Evolutionary conservation across 2,888 invertebrate species (phyloP).

Genomic region (Tetropium fuscum): DNA sequence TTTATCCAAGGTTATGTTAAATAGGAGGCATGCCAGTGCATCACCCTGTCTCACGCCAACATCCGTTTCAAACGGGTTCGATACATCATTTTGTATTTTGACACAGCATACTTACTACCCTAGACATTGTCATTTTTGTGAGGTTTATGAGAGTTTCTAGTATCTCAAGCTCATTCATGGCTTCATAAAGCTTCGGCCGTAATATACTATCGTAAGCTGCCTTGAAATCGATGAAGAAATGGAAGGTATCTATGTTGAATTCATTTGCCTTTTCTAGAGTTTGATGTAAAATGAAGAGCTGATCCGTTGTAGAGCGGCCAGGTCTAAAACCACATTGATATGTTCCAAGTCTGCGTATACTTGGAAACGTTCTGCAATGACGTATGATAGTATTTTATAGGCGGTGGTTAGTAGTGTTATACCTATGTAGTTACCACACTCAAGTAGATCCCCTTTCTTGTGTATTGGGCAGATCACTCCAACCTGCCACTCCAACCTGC

Average conservation of each 20-base stretch:
- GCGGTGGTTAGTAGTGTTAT: too few relatives aligned
- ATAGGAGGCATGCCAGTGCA: neutral
- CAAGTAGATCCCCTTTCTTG: too few relatives aligned
- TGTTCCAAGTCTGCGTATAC: too few relatives aligned
- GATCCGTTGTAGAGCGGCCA: neutral
- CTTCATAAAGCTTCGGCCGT: neutral
- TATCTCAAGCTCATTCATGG: neutral
- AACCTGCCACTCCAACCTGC: neutral
- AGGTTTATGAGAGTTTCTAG: too few relatives aligned
- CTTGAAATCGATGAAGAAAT: neutral
- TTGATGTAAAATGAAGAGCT: neutral
- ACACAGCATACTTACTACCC: too few relatives aligned
- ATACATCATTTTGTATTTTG: neutral
- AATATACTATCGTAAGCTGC: neutral
- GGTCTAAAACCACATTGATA: too few relatives aligned
- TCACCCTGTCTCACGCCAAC: neutral
- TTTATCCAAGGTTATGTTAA: neutral
- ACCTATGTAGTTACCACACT: too few relatives aligned
- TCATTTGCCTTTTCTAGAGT: neutral
- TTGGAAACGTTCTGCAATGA: too few relatives aligned
- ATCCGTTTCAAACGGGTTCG: neutral
- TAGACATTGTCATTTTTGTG: too few relatives aligned
- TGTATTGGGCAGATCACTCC: neutral
- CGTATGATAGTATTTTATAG: too few relatives aligned
- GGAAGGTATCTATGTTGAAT: neutral